These are phyloP conservation scores for Caenorhabditis briggsae DNA, from an alignment of 1,140 invertebrate genomes.

Conservation along the genomic window DNA sequence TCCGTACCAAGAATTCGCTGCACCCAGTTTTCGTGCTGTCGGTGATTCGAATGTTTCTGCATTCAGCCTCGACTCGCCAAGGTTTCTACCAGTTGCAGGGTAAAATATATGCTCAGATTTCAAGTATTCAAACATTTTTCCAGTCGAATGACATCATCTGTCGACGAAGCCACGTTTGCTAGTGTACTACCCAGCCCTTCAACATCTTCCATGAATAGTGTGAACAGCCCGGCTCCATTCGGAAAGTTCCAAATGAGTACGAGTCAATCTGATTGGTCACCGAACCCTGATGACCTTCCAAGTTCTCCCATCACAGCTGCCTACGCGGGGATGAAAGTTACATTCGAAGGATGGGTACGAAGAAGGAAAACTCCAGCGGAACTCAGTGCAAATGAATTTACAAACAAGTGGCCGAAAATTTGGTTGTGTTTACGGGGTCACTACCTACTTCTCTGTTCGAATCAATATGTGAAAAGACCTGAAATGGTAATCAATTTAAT, in stretches of 20 bases:
- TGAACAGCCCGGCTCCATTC: slow-evolving; percentile 56
- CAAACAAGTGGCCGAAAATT: slow-evolving; percentile 68
- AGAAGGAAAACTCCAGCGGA: slow-evolving; percentile 57
- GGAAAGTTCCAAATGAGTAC: slow-evolving; percentile 33
- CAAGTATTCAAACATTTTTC: neutral
- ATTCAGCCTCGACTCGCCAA: slow-evolving; percentile 47
- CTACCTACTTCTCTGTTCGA: slow-evolving; percentile 54
- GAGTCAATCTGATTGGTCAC: slow-evolving; percentile 43
- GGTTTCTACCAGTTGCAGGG: slow-evolving; percentile 16
- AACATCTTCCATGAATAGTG: slow-evolving; percentile 53
- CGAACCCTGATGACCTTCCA: slow-evolving; percentile 49
- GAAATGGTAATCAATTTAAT: slow-evolving; percentile 58
- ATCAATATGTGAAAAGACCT: slow-evolving; percentile 63
- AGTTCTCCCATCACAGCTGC: slow-evolving; percentile 47
- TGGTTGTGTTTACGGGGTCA: slow-evolving; percentile 61
- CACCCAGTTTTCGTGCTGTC: slow-evolving; percentile 28
- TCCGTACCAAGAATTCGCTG: slow-evolving; percentile 53
- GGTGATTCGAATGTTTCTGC: slow-evolving; percentile 46
- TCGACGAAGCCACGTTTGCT: slow-evolving; percentile 12
- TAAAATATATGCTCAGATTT: neutral
- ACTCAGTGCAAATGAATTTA: slow-evolving; percentile 53
- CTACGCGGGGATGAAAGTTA: slow-evolving; percentile 33
- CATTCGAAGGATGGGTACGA: slow-evolving; percentile 62
- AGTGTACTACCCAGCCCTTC: slow-evolving; percentile 48
- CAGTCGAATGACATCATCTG: slow-evolving; percentile 47